These are phyloP conservation scores for Harpagifer antarcticus DNA, from an alignment of 2,797 vertebrate genomes.

Conservation along the genomic window DNA sequence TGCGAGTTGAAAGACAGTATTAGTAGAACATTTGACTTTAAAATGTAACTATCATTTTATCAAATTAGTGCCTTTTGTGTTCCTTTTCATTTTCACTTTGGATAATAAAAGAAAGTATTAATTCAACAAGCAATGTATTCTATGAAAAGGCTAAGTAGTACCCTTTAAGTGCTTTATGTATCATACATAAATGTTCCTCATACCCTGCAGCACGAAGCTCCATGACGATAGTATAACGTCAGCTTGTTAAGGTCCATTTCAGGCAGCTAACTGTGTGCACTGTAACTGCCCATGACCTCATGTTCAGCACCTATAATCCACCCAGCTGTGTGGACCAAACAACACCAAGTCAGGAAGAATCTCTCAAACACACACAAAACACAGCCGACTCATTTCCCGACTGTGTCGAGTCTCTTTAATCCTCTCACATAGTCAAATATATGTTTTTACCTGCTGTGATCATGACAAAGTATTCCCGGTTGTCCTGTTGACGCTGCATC, in stretches of 20 bases:
- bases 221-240: neutral
- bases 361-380: slow-evolving; percentile 4
- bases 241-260: neutral
- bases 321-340: slow-evolving; percentile 35
- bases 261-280: neutral
- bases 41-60: too few relatives aligned
- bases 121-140: too few relatives aligned
- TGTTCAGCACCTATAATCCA: neutral
- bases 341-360: slow-evolving; percentile 14
- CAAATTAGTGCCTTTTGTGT: too few relatives aligned
- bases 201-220: too few relatives aligned
- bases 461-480: slow-evolving; percentile 55
- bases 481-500: slow-evolving; percentile 37
- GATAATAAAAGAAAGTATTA: too few relatives aligned
- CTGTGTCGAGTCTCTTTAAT: slow-evolving; percentile 49
- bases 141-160: too few relatives aligned
- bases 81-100: too few relatives aligned
- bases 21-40: too few relatives aligned
- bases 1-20: too few relatives aligned
- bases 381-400: slow-evolving; percentile 6
- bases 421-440: slow-evolving; percentile 32
- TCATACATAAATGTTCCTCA: too few relatives aligned
- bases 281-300: slow-evolving; percentile 19
- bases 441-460: slow-evolving; percentile 74
- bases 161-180: too few relatives aligned